A percentile compares a stretch with the other conserved stretches of the same genome.
Evolutionary conservation across 1,140 invertebrate genomes (phyloP).

Genomic region (Hyles euphorbiae): DNA sequence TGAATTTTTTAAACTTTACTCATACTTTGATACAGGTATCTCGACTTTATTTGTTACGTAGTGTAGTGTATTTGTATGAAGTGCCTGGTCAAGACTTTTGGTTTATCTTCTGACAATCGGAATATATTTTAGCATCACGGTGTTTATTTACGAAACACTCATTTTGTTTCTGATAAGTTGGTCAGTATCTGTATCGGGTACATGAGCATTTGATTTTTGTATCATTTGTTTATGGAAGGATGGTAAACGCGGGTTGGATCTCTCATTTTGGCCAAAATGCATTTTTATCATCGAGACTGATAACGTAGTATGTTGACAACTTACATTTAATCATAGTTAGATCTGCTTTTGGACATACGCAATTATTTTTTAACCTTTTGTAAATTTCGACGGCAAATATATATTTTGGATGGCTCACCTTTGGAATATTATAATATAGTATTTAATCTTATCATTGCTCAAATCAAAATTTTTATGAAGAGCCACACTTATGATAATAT

Average conservation of each 20-base stretch:
- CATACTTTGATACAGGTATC: slow-evolving; percentile 67
- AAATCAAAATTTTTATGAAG: slow-evolving; percentile 68
- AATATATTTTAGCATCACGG: too few species aligned
- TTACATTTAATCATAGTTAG: slow-evolving; percentile 53
- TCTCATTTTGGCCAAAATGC: slow-evolving; percentile 72
- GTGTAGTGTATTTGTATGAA: slow-evolving; percentile 25
- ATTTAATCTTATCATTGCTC: slow-evolving; percentile 66
- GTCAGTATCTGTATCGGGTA: slow-evolving; percentile 59
- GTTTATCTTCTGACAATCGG: too few species aligned
- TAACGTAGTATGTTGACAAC: slow-evolving; percentile 65
- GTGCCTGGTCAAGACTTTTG: slow-evolving; percentile 20
- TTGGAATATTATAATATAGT: slow-evolving; percentile 61
- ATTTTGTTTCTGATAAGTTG: slow-evolving; percentile 7
- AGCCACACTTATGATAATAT: slow-evolving; percentile 60
- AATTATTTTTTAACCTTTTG: slow-evolving; percentile 68
- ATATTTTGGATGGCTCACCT: slow-evolving; percentile 72
- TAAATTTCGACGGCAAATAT: slow-evolving; percentile 63
- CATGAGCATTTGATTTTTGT: slow-evolving; percentile 44
- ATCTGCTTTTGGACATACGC: slow-evolving; percentile 58
- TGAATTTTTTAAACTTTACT: slow-evolving; percentile 67
- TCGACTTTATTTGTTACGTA: slow-evolving; percentile 48
- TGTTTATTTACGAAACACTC: slow-evolving; percentile 10
- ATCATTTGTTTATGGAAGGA: slow-evolving; percentile 49
- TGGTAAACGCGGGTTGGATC: slow-evolving; percentile 59
- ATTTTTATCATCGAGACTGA: slow-evolving; percentile 73